A percentile compares a stretch with the other conserved stretches of the same genome.
phyloP scores from a whole-genome alignment of 2,888 invertebrate species.

The Serripes groenlandicus region DNA sequence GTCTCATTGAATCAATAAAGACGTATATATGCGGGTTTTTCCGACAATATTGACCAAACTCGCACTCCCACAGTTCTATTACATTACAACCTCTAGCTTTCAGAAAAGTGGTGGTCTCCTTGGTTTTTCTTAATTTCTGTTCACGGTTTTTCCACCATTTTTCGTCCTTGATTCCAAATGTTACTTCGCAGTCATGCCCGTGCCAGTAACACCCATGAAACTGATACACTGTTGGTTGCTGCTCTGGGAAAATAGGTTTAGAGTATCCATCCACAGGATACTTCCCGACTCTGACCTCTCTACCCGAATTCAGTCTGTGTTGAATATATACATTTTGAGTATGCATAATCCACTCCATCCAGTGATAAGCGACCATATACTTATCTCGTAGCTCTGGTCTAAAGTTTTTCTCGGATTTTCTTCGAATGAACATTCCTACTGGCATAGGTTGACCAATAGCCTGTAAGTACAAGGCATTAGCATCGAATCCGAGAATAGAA shows the following conservation, averaged over 20 bases:
- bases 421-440: slow-evolving; percentile 51
- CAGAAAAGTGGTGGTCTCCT: slow-evolving; percentile 14
- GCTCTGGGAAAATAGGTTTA: slow-evolving; percentile 1
- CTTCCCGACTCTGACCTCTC: slow-evolving; percentile 41
- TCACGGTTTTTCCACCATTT: slow-evolving; percentile 8
- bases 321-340: slow-evolving; percentile 21
- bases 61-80: slow-evolving; percentile 58
- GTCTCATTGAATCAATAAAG: slow-evolving; percentile 32
- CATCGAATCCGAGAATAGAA: slow-evolving; percentile 56
- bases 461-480: slow-evolving; percentile 59
- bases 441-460: slow-evolving; percentile 54
- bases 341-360: slow-evolving; percentile 54
- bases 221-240: slow-evolving; percentile 34
- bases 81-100: slow-evolving; percentile 13
- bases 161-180: slow-evolving; percentile 1
- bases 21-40: slow-evolving; percentile 37
- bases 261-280: slow-evolving; percentile 55
- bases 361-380: slow-evolving; percentile 48
- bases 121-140: slow-evolving; percentile 26
- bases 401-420: slow-evolving; percentile 45
- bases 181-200: slow-evolving; percentile 22
- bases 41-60: slow-evolving; percentile 44
- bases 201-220: slow-evolving; percentile 62
- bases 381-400: slow-evolving; percentile 53
- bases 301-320: slow-evolving; percentile 32